Percentiles rank a stretch among this genome's conserved stretches.
phyloP scores from a whole-genome alignment of 2,888 invertebrate genomes.

The Halictus quadricinctus region DNA sequence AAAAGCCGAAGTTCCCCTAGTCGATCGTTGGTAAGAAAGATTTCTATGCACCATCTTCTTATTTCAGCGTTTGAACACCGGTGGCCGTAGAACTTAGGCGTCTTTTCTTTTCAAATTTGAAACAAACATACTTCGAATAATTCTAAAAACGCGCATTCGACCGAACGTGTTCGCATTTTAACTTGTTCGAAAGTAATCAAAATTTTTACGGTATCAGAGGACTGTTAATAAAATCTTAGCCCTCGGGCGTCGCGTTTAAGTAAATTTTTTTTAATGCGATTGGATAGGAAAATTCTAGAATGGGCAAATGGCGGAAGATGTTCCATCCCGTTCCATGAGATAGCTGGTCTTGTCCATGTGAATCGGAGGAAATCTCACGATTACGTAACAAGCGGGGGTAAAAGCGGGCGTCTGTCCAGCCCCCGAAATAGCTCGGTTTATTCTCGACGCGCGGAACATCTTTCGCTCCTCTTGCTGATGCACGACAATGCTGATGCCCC shows the following conservation, averaged over 20 bases:
- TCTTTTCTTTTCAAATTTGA: not conserved
- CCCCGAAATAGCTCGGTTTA: constrained; percentile 80
- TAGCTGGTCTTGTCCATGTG: constrained; percentile 52
- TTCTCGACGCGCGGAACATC: constrained; percentile 80
- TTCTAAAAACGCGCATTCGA: not conserved
- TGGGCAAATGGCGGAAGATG: not conserved
- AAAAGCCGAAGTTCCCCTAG: not conserved
- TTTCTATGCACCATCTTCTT: constrained; percentile 21
- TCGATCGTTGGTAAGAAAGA: constrained; percentile 45
- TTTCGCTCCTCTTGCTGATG: constrained; percentile 73
- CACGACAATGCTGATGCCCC: constrained; percentile 54
- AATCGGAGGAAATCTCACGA: constrained; percentile 77
- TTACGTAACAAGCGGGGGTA: constrained; percentile 77
- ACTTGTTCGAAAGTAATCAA: not conserved
- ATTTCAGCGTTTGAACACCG: constrained; percentile 37
- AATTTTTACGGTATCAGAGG: not conserved
- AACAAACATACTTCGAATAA: constrained; percentile 2
- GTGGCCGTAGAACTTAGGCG: not conserved
- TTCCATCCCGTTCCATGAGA: constrained; percentile 34
- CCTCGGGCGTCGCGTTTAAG: not conserved
- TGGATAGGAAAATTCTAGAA: not conserved
- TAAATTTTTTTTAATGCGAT: not conserved
- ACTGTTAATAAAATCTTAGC: not conserved
- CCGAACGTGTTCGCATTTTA: not conserved
- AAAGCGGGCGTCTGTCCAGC: constrained; percentile 80